Evolutionary conservation across 1,140 invertebrate species (phyloP), one percentile per base, ranked within the genome.

Genomic region (Araneus ventricosus): DNA sequence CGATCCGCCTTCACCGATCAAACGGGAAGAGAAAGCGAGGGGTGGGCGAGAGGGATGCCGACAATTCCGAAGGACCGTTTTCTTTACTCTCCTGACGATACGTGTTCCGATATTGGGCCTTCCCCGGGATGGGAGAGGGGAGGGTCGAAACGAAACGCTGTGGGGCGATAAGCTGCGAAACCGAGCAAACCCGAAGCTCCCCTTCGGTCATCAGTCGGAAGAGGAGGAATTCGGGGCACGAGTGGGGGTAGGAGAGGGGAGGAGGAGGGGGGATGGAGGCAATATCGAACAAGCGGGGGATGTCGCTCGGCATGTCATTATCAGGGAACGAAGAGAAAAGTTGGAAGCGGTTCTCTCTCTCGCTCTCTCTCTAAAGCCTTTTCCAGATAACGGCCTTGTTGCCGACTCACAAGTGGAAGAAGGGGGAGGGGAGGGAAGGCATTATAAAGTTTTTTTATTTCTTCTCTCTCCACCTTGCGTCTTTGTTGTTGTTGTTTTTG

Each of bases 221-320:
- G 39, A 75, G 20, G 70, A 80, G 39, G 61, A 80, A 80, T 57
- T 45, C 27, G 88, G 88, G 70, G 88, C 39, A 59, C 57, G 57
- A 80, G 67, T 39, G 70, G 63, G 70, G 63, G n/a, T 34, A 24
- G 34, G 24, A 34, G 22, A 22, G 37, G 34, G 27, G 61, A 22
- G 37, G 61, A 30, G 59, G 61, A 20, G 27, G 24, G 63, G 24
- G 87, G 87, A 63, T 39, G 41, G 34, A 88, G 87, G 88, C 86
- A 88, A 70, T 70, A 70, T 67, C 59, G 61, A 80, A 90, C 67
- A 80, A 80, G 70, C 39, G 70, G 70, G 75, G 70, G 45, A 59
- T 90, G 88, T 90, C 67, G 88, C 67, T 79, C 75, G 88, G 67
- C 88, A 90, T 90, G 88, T 90, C 88, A 90, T 90, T 90, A 90